phyloP scores from a whole-genome alignment of 2,797 vertebrate genomes.

The Chromis chromis region DNA sequence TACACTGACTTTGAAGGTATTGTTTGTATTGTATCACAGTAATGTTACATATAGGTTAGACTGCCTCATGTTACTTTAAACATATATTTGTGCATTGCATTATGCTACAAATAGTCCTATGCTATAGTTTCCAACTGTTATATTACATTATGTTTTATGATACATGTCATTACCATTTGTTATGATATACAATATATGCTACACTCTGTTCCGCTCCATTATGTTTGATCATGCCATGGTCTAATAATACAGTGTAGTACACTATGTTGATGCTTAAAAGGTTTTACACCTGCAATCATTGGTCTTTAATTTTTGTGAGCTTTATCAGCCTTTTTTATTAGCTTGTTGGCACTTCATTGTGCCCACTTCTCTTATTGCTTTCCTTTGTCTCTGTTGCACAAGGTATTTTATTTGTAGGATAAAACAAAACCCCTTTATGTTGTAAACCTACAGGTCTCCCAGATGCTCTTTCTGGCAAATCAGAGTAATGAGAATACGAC shows the following conservation, averaged over 20 bases:
- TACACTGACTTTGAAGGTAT: no score
- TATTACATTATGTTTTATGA: slow-evolving; percentile 1
- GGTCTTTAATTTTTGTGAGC: background rate
- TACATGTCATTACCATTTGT: background rate
- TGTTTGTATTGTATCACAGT: background rate
- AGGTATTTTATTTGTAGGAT: slow-evolving; percentile 12
- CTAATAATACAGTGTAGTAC: background rate
- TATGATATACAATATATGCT: background rate
- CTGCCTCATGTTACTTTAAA: no score
- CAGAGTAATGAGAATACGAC: slow-evolving; percentile 44
- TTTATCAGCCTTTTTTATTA: slow-evolving; percentile 29
- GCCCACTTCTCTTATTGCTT: slow-evolving; percentile 26
- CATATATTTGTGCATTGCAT: background rate
- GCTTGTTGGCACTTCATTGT: background rate
- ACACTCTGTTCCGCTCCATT: background rate
- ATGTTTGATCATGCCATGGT: background rate
- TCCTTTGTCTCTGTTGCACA: slow-evolving; percentile 21
- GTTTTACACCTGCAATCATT: slow-evolving; percentile 1
- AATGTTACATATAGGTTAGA: background rate
- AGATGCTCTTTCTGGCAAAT: slow-evolving; percentile 46
- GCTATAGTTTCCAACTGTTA: background rate
- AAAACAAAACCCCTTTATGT: slow-evolving; percentile 3
- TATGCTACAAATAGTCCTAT: background rate
- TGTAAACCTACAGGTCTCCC: slow-evolving; percentile 33
- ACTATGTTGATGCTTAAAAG: background rate